Base-by-base conservation (phyloP, 2,888 invertebrate genomes). In the Caenorhabditis auriculariae region DNA sequence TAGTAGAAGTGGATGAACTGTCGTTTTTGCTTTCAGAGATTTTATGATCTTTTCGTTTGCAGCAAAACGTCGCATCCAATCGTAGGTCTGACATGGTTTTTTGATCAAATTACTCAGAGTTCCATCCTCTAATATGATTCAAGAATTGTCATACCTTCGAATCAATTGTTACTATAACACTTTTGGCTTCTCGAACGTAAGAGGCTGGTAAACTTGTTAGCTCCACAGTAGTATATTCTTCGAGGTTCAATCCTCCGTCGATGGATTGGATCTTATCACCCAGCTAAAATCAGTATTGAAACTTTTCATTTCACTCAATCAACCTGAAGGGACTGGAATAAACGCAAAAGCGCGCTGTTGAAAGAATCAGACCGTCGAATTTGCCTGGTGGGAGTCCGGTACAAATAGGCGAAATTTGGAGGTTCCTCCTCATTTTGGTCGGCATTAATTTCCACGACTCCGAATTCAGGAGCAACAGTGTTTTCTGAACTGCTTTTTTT, bases 271-370 rank as follows among this genome's bases (percentile, higher is more conserved):
- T 24, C 19, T 51, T 41, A 37, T 56, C 49, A 28, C n/a, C 48
- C 17, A 60, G 43, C 47, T 52, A 45, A 3, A 54, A 42, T 32
- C 24, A 24, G 17, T 7, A 44, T 23, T 37, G n/a, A 9, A 12
- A 17, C 19, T 4, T 32, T 3, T 42, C 45, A 45, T n/a, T 45
- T 27, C n/a, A 27, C 5, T 50, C 19, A 12, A 29, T 29, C 15
- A 4, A 61, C 60, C 52, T 56, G 49, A 12, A 61, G 45, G 6
- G 62, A 62, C 7, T 58, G 41, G 7, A 62, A 62, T 54, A 62
- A 51, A 37, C 58, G 62, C 0, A 32, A 32, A 39, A 62, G 17
- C 28, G 57, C 26, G 24, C 45, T 41, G 50, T 62, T 54, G 17
- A 54, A 23, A 15, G n/a, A 21, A 46, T 62, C 57, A 48, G 27